These are phyloP conservation scores for Plebejus anna DNA, from an alignment of 2,888 invertebrate genomes.

Conservation along the genomic window DNA sequence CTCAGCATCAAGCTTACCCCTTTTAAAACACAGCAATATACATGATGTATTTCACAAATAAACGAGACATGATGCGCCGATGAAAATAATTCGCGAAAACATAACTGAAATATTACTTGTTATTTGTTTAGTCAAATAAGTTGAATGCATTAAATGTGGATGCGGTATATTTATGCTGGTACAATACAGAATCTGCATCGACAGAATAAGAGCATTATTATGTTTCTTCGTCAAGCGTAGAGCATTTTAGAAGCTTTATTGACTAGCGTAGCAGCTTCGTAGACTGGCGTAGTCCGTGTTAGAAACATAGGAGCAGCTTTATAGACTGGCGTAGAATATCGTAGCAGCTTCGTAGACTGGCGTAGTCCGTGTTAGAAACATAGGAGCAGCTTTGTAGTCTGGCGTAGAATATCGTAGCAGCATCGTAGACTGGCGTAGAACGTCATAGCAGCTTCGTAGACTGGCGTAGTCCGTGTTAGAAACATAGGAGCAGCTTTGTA, in stretches of 20 bases:
- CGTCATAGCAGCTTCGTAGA: background rate
- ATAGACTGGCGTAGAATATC: background rate
- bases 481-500: background rate
- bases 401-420: background rate
- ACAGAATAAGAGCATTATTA: background rate
- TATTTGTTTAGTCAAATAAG: conserved; percentile 62
- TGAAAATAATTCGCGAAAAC: conserved; percentile 56
- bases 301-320: background rate
- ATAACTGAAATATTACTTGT: conserved; percentile 61
- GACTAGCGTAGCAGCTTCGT: background rate
- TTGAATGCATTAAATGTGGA: conserved; percentile 38
- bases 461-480: background rate
- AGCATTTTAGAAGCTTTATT: background rate
- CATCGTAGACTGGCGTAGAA: background rate
- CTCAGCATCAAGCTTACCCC: background rate
- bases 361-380: too few relatives aligned
- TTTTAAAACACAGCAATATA: conserved; percentile 12
- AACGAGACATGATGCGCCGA: conserved; percentile 18
- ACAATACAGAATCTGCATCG: too few relatives aligned
- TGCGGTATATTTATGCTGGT: conserved; percentile 38
- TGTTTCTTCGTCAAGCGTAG: background rate
- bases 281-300: background rate
- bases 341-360: background rate
- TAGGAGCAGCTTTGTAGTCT: too few relatives aligned
- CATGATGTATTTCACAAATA: background rate